Base-by-base conservation (phyloP, 2,113 vertebrate species). In the Myxocyprinus asiaticus region DNA sequence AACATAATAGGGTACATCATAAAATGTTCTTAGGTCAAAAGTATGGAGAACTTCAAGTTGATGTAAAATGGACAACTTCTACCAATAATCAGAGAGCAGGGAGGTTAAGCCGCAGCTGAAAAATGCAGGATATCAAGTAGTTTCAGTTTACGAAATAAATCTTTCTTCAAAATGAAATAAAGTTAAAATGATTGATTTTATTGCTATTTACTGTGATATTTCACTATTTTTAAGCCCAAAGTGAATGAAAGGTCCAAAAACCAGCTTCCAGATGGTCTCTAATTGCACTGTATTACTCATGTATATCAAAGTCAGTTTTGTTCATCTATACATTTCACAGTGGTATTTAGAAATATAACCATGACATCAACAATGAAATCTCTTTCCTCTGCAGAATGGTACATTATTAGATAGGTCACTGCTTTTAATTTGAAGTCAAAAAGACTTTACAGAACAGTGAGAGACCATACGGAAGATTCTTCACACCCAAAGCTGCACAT, bases 11-110 rank as follows among this genome's bases (percentile, higher is more conserved):
- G 6, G 5, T 7, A 73, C 9, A 47, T 15, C 3, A 58, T 72
- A 45, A 1, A 58, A 17, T 63, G 17, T 47, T 56, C 43, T 61
- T 22, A 65, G 62, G 17, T 64, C 9, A 45, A 33, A n/a, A 15
- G 15, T 7, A 15, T 62, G 45, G 58, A 9, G 48, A 5, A 15
- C 15, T 15, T 7, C 14, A 53, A 10, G 4, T 10, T 22, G n/a
- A 3, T 53, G 42, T 53, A 56, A 70, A 83, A 83, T 70, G 76
- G 47, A 69, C 51, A 69, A 82, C 15, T 82, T 78, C 42, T 58
- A 72, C 43, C 22, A 67, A 61, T 5, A 67, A 17, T 6, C 17
- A 9, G 51, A 47, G 58, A 67, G 70, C 55, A 79, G 15, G 61
- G 58, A 48, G 70, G 11, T 58, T 74, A 73, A 66, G 51, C 51